Base-by-base conservation (phyloP, 2,797 vertebrate species). In the Chiroxiphia lanceolata region DNA sequence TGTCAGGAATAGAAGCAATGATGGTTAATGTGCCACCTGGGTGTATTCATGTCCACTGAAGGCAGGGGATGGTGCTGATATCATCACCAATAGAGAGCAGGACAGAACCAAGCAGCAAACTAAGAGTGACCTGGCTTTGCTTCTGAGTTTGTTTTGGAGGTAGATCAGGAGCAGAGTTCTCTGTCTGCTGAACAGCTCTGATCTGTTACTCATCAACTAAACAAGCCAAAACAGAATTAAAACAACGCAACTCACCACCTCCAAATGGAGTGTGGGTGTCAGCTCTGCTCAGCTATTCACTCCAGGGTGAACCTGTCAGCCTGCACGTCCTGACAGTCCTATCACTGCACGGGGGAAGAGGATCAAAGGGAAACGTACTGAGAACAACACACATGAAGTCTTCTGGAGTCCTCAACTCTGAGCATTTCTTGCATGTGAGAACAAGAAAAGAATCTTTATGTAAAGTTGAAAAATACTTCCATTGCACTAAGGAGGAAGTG, bases 101-200 rank as follows among this genome's bases (percentile, higher is more conserved):
- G 53, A 31, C 47, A 42, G 57, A 61, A 76, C 45, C 47, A 78
- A 78, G 59, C 82, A 89, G 87, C 64, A 75, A 95, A 71, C 40
- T 33, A 47, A 78, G 61, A 75, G 45, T 71, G 65, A 74, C 79
- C 84, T 88, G 94, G 76, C 89, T 91, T 50, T 75, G 59, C 59
- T 80, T 83, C 65, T 33, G 69, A 91, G 36, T 83, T 79, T 83
- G 57, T 83, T 93, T 82, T 75, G 54, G 82, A 91, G 79, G 42
- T 85, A 59, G 34, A 74, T 83, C 65, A 92, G 68, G 53, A 68
- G 54, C 71, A 65, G 75, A 61, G 38, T 71, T 91, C 64, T 89
- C 34, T 80, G 31, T 51, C 45, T 92, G 25, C 13, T 85, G 81
- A 83, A 79, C 67, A 53, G 71, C 71, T 93, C 83, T 77, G 79